Evolutionary conservation across 2,797 vertebrate genomes (phyloP).

Genomic region (Heliangelus exortis): DNA sequence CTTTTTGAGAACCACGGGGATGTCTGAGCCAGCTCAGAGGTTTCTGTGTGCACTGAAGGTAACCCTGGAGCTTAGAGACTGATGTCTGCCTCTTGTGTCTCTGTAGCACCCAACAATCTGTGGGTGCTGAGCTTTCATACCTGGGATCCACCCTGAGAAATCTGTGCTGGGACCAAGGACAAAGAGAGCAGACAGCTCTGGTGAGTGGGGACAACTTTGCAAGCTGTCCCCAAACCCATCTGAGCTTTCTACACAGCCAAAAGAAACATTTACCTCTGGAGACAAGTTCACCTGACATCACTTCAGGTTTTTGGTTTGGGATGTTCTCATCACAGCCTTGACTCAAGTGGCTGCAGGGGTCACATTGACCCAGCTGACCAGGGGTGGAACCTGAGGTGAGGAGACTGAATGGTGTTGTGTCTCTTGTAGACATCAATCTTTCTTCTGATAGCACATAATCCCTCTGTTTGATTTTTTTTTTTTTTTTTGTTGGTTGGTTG

Average conservation of each 20-base stretch:
- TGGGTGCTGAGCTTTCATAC: neutral
- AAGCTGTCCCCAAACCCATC: neutral
- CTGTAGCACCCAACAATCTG: neutral
- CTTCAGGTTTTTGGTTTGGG: neutral
- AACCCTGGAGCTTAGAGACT: neutral
- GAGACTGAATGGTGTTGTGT: neutral
- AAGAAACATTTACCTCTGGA: neutral
- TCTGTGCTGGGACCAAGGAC: accelerated
- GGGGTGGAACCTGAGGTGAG: neutral
- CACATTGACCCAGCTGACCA: neutral
- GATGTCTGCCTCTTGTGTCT: neutral
- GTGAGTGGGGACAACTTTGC: neutral
- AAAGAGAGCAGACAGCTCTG: neutral
- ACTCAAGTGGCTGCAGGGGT: accelerated
- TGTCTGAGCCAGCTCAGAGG: neutral
- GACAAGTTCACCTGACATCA: neutral
- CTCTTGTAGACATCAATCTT: neutral
- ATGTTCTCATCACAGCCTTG: neutral
- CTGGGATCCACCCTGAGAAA: neutral
- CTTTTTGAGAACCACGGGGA: neutral
- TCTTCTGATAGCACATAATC: accelerated
- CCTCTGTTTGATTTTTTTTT: too few relatives aligned
- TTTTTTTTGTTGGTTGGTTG: neutral
- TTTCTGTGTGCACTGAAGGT: neutral
- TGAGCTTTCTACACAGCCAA: neutral